Base-by-base conservation (phyloP, 2,888 invertebrate genomes). In the Metalampra italica region DNA sequence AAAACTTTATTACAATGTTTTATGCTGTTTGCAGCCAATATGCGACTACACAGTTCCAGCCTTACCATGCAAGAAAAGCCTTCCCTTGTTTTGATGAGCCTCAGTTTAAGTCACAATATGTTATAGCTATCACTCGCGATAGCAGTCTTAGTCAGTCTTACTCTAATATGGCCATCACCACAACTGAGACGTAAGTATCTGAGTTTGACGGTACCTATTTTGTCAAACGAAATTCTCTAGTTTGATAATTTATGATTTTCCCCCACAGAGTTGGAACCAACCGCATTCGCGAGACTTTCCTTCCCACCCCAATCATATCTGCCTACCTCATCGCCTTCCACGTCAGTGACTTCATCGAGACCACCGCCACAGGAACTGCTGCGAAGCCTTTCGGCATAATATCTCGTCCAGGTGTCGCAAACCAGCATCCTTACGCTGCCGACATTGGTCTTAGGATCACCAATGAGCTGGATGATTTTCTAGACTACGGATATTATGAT, bases 71-170 rank as follows among this genome's bases (percentile, higher is more conserved):
- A 0, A 90, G 96, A 53, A 92, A 93, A 63, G 96, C 95, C 0
- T 97, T 97, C 75, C 97, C 97, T 0, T 96, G 96, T 76, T 95
- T 96, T 61, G 97, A 97, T 65, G 96, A 97, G 64, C 97, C 97
- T 0, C 91, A 92, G 29, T 94, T 95, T 71, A 96, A 96, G 73
- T 94, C 96, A 0, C 91, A 83, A 32, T 97, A 93, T 60, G 84
- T 85, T 1, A 90, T 97, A 41, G 91, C 91, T 54, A 91, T 97
- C 53, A 91, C 91, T 3, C 90, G 93, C 48, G 90, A 91, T 29
- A 62, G 64, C 1, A 77, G 75, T 45, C 90, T 92, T 57, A 82
- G 85, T 9, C 75, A 73, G 3, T 86, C 91, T 0, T 84, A 91
- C 56, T 94, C 94, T 22, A 94, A 94, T 68, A 94, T 94, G 94